Conservation (phyloP, 2,113 vertebrate genomes). For the Python bivittatus region DNA sequence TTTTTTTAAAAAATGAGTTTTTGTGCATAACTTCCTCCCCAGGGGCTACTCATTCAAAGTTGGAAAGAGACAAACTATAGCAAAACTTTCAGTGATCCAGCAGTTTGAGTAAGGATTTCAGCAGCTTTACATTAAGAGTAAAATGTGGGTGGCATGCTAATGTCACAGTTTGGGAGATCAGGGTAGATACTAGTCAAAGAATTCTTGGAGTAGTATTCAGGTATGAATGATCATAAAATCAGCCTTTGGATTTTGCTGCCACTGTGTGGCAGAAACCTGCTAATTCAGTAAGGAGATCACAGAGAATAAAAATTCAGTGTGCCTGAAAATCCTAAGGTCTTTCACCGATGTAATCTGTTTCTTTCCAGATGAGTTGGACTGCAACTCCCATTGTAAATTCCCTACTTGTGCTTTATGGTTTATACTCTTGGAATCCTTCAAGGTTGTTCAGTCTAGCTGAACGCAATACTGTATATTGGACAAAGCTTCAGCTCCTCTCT, state of each 20-base stretch:
- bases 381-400: not conserved
- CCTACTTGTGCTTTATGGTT: not conserved
- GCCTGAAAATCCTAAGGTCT: not conserved
- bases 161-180: not conserved
- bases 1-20: too few species aligned
- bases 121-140: not conserved
- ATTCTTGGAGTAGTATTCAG: not conserved
- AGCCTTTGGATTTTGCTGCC: slow-evolving; percentile 68
- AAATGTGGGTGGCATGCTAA: not conserved
- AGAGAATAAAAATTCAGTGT: not conserved
- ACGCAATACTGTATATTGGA: not conserved
- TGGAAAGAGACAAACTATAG: not conserved
- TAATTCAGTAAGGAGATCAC: not conserved
- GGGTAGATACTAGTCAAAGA: not conserved
- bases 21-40: not conserved
- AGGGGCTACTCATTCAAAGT: not conserved
- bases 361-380: not conserved
- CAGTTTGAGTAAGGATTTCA: not conserved
- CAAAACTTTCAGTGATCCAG: not conserved
- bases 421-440: not conserved
- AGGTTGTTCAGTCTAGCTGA: not conserved
- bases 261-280: slow-evolving; percentile 57
- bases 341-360: too few species aligned
- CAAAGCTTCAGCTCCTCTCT: not conserved
- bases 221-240: not conserved